Percentiles rank a stretch among this genome's conserved stretches.
phyloP scores from a whole-genome alignment of 2,888 invertebrate genomes.

The Glaucopsyche alexis region DNA sequence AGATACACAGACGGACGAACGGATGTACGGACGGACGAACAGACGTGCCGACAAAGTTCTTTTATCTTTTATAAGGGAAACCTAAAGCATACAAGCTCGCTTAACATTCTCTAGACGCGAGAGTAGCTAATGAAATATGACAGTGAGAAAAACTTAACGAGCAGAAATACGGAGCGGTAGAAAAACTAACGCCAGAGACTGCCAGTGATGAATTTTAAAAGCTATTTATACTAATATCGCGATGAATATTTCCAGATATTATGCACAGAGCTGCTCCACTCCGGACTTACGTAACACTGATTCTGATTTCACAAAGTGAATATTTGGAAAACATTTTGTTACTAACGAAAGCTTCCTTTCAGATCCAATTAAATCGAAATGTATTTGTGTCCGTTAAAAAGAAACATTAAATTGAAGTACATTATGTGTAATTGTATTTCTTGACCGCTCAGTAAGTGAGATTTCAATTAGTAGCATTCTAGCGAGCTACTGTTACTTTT shows the following conservation, averaged over 20 bases:
- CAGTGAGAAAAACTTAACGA: conserved; percentile 1
- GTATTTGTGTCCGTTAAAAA: too few relatives aligned
- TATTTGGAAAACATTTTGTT: conserved; percentile 10
- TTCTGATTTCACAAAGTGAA: not conserved
- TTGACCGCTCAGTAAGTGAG: too few relatives aligned
- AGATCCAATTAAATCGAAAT: too few relatives aligned
- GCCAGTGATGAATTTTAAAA: not conserved
- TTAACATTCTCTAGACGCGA: not conserved
- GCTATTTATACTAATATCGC: conserved; percentile 13
- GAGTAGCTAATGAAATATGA: not conserved
- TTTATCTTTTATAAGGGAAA: too few relatives aligned
- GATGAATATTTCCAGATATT: not conserved
- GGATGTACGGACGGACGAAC: too few relatives aligned
- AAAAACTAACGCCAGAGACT: not conserved
- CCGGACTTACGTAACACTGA: not conserved
- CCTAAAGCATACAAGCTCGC: not conserved
- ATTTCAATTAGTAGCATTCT: too few relatives aligned
- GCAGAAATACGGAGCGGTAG: not conserved
- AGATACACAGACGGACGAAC: too few relatives aligned
- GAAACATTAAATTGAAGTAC: too few relatives aligned
- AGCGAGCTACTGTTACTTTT: too few relatives aligned
- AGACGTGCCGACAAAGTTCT: too few relatives aligned
- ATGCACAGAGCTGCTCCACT: not conserved
- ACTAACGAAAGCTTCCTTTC: not conserved
- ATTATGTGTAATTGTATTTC: too few relatives aligned